Percentiles rank a stretch among this genome's conserved stretches.
These are phyloP conservation scores for Solenopsis invicta DNA, from an alignment of 1,140 invertebrate genomes.

Conservation along the genomic window DNA sequence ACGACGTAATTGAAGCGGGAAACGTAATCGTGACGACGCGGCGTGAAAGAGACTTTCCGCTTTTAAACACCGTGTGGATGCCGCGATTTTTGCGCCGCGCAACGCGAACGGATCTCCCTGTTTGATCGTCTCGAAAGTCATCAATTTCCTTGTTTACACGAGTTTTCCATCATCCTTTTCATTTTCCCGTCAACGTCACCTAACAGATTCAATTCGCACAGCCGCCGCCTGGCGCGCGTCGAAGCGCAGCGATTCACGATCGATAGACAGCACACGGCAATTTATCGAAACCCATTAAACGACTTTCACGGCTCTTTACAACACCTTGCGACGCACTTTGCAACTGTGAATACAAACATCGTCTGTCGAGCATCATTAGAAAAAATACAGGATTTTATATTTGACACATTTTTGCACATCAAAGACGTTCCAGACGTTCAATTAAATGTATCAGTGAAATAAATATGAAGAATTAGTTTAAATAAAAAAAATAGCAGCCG, in stretches of 20 bases:
- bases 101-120: constrained; percentile 18
- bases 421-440: not conserved
- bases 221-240: no score
- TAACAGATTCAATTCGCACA: constrained; percentile 23
- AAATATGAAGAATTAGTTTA: not conserved
- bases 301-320: constrained; percentile 29
- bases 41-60: constrained; percentile 21
- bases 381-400: not conserved
- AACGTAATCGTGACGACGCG: constrained; percentile 1
- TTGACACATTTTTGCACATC: not conserved
- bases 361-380: not conserved
- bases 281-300: constrained; percentile 64
- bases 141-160: constrained; percentile 51
- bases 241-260: constrained; percentile 11
- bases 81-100: constrained; percentile 21
- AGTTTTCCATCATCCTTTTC: constrained; percentile 56
- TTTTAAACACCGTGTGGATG: constrained; percentile 2
- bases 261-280: constrained; percentile 40
- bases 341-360: not conserved
- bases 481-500: not conserved
- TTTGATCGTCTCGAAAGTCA: constrained; percentile 49
- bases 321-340: constrained; percentile 18
- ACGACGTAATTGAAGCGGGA: not conserved
- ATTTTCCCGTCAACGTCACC: constrained; percentile 39
- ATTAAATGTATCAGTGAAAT: not conserved